Evolutionary conservation across 2,888 invertebrate genomes (phyloP).

Genomic region (Zaprionus bogoriensis): DNA sequence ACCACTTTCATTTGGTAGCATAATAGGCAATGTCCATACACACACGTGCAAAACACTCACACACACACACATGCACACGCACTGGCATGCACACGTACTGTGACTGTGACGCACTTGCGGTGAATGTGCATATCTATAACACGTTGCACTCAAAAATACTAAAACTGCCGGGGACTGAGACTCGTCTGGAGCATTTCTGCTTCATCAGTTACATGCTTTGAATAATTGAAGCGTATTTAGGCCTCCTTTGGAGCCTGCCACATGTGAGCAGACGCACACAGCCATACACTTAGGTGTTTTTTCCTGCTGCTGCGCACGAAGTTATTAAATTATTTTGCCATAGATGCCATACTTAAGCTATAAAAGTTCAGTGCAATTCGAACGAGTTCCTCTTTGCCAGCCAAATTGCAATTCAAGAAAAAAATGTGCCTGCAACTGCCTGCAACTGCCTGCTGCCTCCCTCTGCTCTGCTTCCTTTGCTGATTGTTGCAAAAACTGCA

Average conservation of each 20-base stretch:
- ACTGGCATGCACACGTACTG: conserved; percentile 7
- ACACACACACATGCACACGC: conserved; percentile 19
- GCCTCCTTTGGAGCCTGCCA: conserved; percentile 16
- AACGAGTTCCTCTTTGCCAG: conserved; percentile 1
- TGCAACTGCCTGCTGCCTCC: neutral
- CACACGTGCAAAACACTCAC: conserved; percentile 25
- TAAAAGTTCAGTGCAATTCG: conserved; percentile 22
- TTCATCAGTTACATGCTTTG: conserved; percentile 80
- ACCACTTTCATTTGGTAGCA: conserved; percentile 80
- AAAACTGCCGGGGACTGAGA: conserved; percentile 37
- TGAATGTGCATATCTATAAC: conserved; percentile 69
- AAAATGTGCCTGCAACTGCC: too few species aligned
- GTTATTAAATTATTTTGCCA: conserved; percentile 55
- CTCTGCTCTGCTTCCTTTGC: neutral
- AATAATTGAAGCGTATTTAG: conserved; percentile 78
- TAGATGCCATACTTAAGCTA: conserved; percentile 15
- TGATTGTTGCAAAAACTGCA: conserved; percentile 54
- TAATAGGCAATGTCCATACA: conserved; percentile 68
- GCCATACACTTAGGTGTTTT: neutral
- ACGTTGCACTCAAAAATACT: conserved; percentile 71
- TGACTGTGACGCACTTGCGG: conserved; percentile 58
- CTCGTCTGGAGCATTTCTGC: conserved; percentile 66
- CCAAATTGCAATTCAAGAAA: conserved; percentile 22
- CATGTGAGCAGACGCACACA: neutral
- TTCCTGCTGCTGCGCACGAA: conserved; percentile 3